These are phyloP conservation scores for Neotoxoptera formosana DNA, from an alignment of 1,140 invertebrate genomes.

Conservation along the genomic window DNA sequence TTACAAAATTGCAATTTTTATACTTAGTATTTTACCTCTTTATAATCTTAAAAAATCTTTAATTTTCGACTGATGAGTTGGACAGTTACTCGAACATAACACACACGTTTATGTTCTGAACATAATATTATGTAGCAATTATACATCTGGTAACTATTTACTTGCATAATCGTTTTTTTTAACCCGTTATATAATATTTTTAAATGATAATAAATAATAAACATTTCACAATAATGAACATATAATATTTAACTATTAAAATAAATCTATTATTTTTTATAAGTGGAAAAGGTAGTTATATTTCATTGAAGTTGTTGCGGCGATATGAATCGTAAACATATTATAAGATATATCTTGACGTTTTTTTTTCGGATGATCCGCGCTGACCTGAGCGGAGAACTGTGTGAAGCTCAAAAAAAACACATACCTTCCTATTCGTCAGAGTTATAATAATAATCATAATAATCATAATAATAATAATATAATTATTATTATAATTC, in stretches of 20 bases:
- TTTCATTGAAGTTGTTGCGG: background rate
- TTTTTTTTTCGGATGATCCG: background rate
- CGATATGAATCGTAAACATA: background rate
- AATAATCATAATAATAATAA: background rate
- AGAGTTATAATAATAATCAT: background rate
- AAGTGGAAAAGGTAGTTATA: background rate
- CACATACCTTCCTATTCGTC: no score
- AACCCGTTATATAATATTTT: background rate
- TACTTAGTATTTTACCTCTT: background rate
- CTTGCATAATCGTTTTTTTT: background rate
- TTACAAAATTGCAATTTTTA: background rate
- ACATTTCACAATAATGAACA: background rate
- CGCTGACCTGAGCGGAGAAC: background rate
- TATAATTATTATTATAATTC: no score
- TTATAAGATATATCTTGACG: no score
- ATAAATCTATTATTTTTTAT: background rate
- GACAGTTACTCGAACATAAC: background rate
- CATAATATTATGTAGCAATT: background rate
- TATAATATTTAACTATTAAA: background rate
- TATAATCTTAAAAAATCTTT: background rate
- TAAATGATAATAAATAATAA: slow-evolving; percentile 1
- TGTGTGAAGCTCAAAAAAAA: no score
- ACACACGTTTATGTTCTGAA: background rate
- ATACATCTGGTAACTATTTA: background rate
- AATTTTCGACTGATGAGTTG: background rate